phyloP scores from a whole-genome alignment of 2,797 vertebrate species.

The Myripristis murdjan region DNA sequence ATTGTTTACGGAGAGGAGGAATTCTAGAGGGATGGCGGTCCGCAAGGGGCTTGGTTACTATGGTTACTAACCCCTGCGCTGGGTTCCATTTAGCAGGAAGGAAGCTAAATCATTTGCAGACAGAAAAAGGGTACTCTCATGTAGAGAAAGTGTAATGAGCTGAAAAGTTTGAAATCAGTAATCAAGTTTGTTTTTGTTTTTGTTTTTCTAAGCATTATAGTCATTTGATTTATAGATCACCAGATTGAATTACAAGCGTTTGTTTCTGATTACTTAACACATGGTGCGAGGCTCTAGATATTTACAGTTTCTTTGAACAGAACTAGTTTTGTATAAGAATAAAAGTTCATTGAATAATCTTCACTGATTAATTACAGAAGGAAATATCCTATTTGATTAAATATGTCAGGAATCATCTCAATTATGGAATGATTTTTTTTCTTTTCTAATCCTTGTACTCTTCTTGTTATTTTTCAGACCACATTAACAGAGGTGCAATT shows the following conservation, averaged over 20 bases:
- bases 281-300: background rate
- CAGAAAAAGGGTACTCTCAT: conserved; percentile 68
- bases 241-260: background rate
- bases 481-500: conserved; percentile 94
- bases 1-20: conserved; percentile 85
- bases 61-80: conserved; percentile 86
- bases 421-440: conserved; percentile 21
- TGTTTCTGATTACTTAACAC: conserved; percentile 9
- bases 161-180: conserved; percentile 33
- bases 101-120: conserved; percentile 82
- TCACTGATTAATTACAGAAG: background rate
- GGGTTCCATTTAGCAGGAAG: conserved; percentile 79
- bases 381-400: background rate
- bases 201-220: background rate
- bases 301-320: background rate
- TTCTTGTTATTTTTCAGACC: conserved; percentile 87
- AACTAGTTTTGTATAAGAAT: background rate
- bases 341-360: background rate
- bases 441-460: conserved; percentile 50
- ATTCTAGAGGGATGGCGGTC: conserved; percentile 85
- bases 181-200: background rate
- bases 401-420: too few species aligned
- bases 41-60: conserved; percentile 83
- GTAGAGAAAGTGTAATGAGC: conserved; percentile 56
- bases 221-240: conserved; percentile 4